Evolutionary conservation across 1,140 invertebrate genomes (phyloP), one percentile per base, ranked within the genome.

Genomic region (Stratiolaelaps scimitus): DNA sequence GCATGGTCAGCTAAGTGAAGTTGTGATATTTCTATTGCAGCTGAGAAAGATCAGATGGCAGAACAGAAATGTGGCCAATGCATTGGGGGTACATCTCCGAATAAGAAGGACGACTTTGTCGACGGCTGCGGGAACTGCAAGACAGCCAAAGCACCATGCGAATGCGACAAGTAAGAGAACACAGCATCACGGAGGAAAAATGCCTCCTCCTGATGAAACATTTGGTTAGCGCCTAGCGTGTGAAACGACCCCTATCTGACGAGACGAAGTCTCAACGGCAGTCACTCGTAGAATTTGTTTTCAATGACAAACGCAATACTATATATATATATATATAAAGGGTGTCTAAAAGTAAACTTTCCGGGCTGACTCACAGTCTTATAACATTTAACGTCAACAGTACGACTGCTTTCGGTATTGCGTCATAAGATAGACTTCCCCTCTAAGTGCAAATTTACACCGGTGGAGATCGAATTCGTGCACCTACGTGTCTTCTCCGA

Each of bases 81-180:
- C 29, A 67, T 69, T 19, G 69, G 67, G 20, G 66, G 69, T 10
- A 69, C 28, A 6, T 64, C 67, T 10, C 29, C 43, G 1, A 43
- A 67, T 19, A 20, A 29, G 13, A 64, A 65, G 29, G 65, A 43
- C 23, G 67, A 69, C 20, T 47, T 69, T 17, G 23, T 65, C 13
- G 67, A 69, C 65, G 23, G 28, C 1, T 69, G 67, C 60, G 67
- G 69, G 60, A 68, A 68, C 19, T 69, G 67, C 29, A 67, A 43
- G 26, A 60, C 20, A 0, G 46, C 29, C 34, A 30, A 56, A 19
- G 19, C 60, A 10, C 30, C 64, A 13, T 69, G 69, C 23, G 67
- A 64, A 23, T 69, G 67, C 30, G 68, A 69, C 28, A 67, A 67
- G 69, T 69, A 45, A 65, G 47, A 40, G 10, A 40, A 20, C 43